Conservation (phyloP, 2,113 vertebrate genomes). For the Myotis brandtii region DNA sequence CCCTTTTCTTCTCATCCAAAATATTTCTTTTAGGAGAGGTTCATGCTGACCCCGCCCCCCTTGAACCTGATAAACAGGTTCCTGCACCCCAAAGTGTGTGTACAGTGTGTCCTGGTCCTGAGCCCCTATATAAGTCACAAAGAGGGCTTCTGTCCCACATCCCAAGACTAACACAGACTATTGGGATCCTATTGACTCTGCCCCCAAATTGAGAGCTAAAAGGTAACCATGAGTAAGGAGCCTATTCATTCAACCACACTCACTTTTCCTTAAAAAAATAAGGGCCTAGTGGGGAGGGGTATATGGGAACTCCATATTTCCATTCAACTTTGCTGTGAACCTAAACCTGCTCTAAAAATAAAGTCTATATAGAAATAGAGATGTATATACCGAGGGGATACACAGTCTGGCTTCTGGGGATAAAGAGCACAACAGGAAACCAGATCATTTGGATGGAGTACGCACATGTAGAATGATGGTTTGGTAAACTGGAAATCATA, state of each 20-base stretch:
- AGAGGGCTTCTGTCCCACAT: not conserved
- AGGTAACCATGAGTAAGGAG: not conserved
- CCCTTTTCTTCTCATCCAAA: not conserved
- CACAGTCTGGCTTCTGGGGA: not conserved
- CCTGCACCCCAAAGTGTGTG: not conserved
- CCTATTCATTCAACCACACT: not conserved
- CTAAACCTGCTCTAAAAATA: constrained; percentile 44
- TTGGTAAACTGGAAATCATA: not conserved
- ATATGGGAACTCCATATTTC: not conserved
- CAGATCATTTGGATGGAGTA: not conserved
- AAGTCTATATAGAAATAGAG: not conserved
- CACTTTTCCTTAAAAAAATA: not conserved
- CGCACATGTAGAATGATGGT: not conserved
- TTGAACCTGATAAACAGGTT: not conserved
- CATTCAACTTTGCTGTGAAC: not conserved
- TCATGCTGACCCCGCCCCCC: not conserved
- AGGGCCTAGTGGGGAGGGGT: fast-evolving
- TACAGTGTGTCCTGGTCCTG: not conserved
- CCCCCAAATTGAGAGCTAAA: not conserved
- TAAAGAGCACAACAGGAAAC: not conserved
- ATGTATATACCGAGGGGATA: not conserved
- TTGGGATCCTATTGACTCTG: not conserved
- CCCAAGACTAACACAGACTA: not conserved
- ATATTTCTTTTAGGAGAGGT: not conserved
- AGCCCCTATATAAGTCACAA: not conserved